Base-by-base conservation (phyloP, 1,140 invertebrate species). In the Aphaenogaster floridana region DNA sequence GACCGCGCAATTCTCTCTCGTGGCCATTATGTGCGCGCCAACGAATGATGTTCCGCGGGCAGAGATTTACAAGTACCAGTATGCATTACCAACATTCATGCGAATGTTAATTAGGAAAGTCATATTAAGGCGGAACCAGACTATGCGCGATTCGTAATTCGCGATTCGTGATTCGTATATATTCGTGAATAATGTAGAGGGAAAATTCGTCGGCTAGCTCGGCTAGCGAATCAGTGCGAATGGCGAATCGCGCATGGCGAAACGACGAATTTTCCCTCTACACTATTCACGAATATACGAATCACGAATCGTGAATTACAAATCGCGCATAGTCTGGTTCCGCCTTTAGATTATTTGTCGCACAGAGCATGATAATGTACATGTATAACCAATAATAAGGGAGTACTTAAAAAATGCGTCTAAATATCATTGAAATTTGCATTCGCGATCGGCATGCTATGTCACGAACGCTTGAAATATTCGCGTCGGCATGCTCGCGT, bases 11-110 rank as follows among this genome's bases (percentile, higher is more conserved):
- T 69, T 69, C 63, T 54, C 80, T 28, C 80, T 21, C 15, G 28
- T 59, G 42, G 52, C 54, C 13, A 76, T 74, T 83, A 81, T 34
- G 15, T 69, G 17, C 28, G 28, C 15, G 13, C 42, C 17, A 45
- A 84, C 74, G 45, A 84, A 84, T 68, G 64, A 80, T 74, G 28
- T 50, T 74, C 8, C 28, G 28, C 68, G 11, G 13, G 28, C 0
- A 34, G 28, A 76, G 21, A 88, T 88, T 85, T 63, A 50, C 50
- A 63, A 48, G 11, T 63, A 34, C 15, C 13, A 5, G 59, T 6
- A 9, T 42, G 69, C 45, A 48, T 48, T 59, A 57, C 34, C 42
- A 21, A 59, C 28, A 50, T 50, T 48, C 66, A 61, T 6, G 17
- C 17, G 28, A 36, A 84, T 61, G 34, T 61, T 61, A 61, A 84